Evolutionary conservation across 2,797 vertebrate genomes (phyloP), one percentile per base, ranked within the genome.

Genomic region (Tapera naevia): DNA sequence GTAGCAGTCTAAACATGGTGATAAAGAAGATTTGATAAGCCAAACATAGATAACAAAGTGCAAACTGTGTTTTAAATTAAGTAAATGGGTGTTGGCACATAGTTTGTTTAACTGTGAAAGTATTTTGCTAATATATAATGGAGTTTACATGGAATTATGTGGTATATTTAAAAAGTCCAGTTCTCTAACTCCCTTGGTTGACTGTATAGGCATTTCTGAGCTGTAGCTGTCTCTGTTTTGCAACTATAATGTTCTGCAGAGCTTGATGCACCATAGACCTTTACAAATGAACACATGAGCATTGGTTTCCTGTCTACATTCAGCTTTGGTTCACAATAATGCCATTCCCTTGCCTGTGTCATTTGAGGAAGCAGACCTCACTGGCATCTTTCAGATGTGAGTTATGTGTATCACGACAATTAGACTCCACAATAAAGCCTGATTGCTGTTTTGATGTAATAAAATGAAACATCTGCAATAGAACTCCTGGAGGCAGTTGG

Each of bases 361-460:
- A 17, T 32, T 32, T 75, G n/a, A 92, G 15, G 70, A 87, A 92
- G 39, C 21, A 79, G 50, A 43, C 5, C 9, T 28, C 0, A 0
- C 13, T 3, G 8, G 23, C 67, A 21, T 48, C 23, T 45, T 53
- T 46, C 82, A n/a, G 43, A n/a, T 0, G 0, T 56, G 30, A 25
- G 51, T 64, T 24, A 3, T 7, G 13, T 70, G 28, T 18, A 4
- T 73, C 16, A 27, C 5, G 22, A 65, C 66, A 35, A 10, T 39
- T 17, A 28, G 4, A 17, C 30, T 62, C 76, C 53, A 35, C n/a
- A 46, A 50, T 8, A n/a, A 78, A 78, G 16, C 39, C 54, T 56
- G 30, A 39, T 18, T 53, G 37, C 11, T 53, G 10, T 78, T 89
- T 80, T 51, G 45, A 24, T 33, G 30, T 56, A 64, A 71, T 25